Conservation (phyloP, 2,888 invertebrate species). For the Eulithis testata region DNA sequence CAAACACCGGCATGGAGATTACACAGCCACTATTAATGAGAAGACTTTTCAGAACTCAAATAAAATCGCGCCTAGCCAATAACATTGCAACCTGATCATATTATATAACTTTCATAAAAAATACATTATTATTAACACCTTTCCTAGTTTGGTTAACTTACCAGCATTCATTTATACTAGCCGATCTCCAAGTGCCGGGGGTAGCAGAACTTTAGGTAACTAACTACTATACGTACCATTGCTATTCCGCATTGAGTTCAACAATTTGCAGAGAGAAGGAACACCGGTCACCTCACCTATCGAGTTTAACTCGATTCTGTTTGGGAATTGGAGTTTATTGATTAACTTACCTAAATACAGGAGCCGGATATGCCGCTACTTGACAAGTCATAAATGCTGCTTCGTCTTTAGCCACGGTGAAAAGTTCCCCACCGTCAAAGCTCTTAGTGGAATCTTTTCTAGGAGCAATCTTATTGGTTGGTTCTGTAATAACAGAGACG, state of each 20-base stretch:
- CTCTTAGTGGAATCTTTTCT: constrained; percentile 78
- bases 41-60: background rate
- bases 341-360: constrained; percentile 87
- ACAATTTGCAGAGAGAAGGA: too few species aligned
- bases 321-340: constrained; percentile 45
- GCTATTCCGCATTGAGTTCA: too few species aligned
- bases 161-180: background rate
- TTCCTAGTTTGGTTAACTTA: background rate
- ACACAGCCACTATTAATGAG: constrained; percentile 1
- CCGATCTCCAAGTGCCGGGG: background rate
- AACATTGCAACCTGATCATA: too few species aligned
- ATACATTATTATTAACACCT: background rate
- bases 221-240: background rate
- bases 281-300: constrained; percentile 84
- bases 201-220: background rate
- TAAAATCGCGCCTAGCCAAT: background rate
- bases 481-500: constrained; percentile 84
- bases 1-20: constrained; percentile 34
- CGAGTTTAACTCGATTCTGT: constrained; percentile 85
- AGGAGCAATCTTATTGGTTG: constrained; percentile 87
- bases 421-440: constrained; percentile 87
- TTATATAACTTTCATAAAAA: too few species aligned
- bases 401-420: constrained; percentile 76
- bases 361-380: constrained; percentile 88
- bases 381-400: constrained; percentile 87